Conservation (phyloP, 2,797 vertebrate species). For the Salarias fasciatus region DNA sequence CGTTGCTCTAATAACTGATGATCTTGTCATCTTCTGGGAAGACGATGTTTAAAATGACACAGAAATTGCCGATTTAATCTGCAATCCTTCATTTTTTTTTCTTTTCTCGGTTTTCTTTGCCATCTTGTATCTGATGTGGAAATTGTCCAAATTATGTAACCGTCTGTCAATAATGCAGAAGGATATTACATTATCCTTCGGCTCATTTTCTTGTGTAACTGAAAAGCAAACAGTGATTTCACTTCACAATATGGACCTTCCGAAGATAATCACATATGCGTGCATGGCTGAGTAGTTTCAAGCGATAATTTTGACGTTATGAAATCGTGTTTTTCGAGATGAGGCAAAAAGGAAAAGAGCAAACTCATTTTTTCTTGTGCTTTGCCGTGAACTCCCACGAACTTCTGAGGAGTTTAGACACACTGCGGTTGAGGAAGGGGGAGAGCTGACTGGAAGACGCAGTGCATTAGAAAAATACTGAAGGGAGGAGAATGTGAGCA, state of each 20-base stretch:
- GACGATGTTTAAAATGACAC: too few relatives aligned
- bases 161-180: conserved; percentile 2
- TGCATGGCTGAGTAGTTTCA: not conserved
- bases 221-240: not conserved
- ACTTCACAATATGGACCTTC: not conserved
- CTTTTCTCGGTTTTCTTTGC: not conserved
- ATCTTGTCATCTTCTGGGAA: too few relatives aligned
- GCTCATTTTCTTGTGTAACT: conserved; percentile 9
- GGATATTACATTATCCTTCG: not conserved
- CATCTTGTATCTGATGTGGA: not conserved
- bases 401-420: conserved; percentile 57
- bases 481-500: not conserved
- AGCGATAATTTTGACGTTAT: not conserved
- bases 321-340: conserved; percentile 13
- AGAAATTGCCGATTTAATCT: not conserved
- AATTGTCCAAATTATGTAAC: not conserved
- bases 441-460: not conserved
- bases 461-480: conserved; percentile 9
- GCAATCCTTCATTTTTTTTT: not conserved
- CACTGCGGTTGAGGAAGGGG: conserved; percentile 26
- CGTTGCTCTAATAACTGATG: too few relatives aligned
- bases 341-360: not conserved
- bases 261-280: not conserved
- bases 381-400: conserved; percentile 31
- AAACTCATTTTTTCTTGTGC: conserved; percentile 5